phyloP scores from a whole-genome alignment of 2,797 vertebrate species.

The Emydoidea blandingii region DNA sequence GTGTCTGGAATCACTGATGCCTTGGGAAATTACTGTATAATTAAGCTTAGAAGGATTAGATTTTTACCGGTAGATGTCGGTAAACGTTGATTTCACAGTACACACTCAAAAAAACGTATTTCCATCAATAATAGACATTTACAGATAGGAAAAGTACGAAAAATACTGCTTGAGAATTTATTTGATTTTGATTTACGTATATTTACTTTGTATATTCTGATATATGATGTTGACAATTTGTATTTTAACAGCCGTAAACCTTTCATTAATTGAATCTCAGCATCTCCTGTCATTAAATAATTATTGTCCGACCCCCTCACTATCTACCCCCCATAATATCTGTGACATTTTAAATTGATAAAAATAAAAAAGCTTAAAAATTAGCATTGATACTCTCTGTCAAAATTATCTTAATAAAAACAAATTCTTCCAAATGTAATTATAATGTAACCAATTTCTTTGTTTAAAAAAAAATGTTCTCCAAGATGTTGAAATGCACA shows the following conservation, averaged over 20 bases:
- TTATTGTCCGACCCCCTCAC: not conserved
- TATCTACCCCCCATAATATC: not conserved
- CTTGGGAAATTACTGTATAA: constrained; percentile 64
- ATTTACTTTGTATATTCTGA: not conserved
- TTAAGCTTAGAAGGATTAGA: not conserved
- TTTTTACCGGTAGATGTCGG: not conserved
- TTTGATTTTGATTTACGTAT: not conserved
- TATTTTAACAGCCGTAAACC: not conserved
- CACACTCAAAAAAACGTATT: not conserved
- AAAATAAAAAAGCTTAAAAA: not conserved
- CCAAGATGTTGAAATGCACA: constrained; percentile 73
- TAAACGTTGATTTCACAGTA: not conserved
- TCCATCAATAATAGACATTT: not conserved
- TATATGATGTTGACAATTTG: not conserved
- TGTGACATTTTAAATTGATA: not conserved
- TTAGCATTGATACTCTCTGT: not conserved
- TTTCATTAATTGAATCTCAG: not conserved
- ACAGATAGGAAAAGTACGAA: not conserved
- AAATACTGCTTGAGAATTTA: not conserved
- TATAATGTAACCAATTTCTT: constrained; percentile 57
- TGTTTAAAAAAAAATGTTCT: constrained; percentile 65
- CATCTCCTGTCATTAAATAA: not conserved
- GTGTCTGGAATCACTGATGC: constrained; percentile 60
- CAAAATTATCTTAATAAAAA: not conserved
- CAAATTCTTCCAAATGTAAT: not conserved